These are phyloP conservation scores for Agrenia bidenticulata DNA, from an alignment of 2,888 invertebrate species.

Conservation along the genomic window DNA sequence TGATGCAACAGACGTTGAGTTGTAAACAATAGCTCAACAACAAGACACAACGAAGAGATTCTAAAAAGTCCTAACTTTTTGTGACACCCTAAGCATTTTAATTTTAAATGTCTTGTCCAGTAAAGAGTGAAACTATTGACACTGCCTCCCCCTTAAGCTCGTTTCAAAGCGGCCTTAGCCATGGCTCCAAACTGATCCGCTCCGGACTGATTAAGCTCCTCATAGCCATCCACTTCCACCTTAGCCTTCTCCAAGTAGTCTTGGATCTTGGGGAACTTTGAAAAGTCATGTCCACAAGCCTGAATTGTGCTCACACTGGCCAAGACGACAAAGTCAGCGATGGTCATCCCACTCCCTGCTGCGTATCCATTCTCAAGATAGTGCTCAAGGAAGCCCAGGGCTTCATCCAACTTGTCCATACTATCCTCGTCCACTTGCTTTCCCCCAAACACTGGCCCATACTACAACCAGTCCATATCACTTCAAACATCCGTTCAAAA, in stretches of 20 bases:
- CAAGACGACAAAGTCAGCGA: conserved; percentile 59
- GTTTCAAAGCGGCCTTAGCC: conserved; percentile 34
- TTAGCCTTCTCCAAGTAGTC: conserved; percentile 66
- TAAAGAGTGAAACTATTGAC: no score
- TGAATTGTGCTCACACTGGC: conserved; percentile 56
- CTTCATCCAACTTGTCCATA: conserved; percentile 55
- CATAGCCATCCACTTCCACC: conserved; percentile 63
- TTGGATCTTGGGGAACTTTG: conserved; percentile 67
- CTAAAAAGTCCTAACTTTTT: no score
- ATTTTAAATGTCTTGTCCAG: no score
- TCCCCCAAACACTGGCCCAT: conserved; percentile 51
- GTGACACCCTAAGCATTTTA: no score
- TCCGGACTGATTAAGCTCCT: conserved; percentile 56
- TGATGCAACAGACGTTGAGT: no score
- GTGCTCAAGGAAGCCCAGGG: conserved; percentile 57
- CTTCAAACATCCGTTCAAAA: not conserved
- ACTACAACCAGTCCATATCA: conserved; percentile 23
- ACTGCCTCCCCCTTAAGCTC: not conserved
- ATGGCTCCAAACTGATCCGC: conserved; percentile 49
- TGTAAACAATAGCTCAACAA: no score
- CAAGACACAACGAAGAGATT: no score
- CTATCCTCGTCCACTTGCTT: conserved; percentile 54
- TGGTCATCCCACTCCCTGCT: conserved; percentile 55
- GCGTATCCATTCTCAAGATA: conserved; percentile 56
- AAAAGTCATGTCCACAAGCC: conserved; percentile 64